phyloP scores from a whole-genome alignment of 1,140 invertebrate species.

The Drosophila sulfurigaster region DNA sequence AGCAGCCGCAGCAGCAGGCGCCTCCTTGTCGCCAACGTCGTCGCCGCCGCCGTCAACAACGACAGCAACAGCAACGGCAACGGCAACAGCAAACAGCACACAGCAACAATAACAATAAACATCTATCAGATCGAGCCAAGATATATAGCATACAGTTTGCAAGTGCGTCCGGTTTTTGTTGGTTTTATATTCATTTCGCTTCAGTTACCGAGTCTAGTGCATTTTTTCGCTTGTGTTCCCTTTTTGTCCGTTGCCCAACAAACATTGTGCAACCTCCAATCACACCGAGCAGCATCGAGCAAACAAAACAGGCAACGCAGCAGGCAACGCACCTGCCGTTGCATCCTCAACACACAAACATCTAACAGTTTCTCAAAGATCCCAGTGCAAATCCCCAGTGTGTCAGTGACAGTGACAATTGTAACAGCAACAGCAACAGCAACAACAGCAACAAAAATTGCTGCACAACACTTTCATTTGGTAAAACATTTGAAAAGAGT shows the following conservation, averaged over 20 bases:
- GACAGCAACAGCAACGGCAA: background rate
- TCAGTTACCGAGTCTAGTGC: constrained; percentile 13
- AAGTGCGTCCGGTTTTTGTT: constrained; percentile 15
- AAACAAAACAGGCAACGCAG: too few species aligned
- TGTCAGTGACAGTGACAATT: constrained; percentile 27
- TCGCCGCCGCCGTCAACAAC: constrained; percentile 41
- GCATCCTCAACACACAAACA: too few species aligned
- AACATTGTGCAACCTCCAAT: too few species aligned
- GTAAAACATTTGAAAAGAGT: background rate
- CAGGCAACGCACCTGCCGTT: too few species aligned
- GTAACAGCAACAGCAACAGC: constrained; percentile 18
- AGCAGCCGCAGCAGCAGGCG: constrained; percentile 37
- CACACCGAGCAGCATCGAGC: too few species aligned
- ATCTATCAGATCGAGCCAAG: constrained; percentile 4
- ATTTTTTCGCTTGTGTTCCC: constrained; percentile 54
- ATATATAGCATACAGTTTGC: background rate
- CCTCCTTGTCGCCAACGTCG: constrained; percentile 61
- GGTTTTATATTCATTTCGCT: constrained; percentile 30
- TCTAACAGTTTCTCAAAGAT: background rate
- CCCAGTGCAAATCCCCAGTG: background rate
- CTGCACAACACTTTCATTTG: background rate
- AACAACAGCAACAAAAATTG: constrained; percentile 20
- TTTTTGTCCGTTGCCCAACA: background rate
- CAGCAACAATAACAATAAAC: background rate
- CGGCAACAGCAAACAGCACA: background rate